phyloP scores from a whole-genome alignment of 2,888 invertebrate species.

The Patella depressa region DNA sequence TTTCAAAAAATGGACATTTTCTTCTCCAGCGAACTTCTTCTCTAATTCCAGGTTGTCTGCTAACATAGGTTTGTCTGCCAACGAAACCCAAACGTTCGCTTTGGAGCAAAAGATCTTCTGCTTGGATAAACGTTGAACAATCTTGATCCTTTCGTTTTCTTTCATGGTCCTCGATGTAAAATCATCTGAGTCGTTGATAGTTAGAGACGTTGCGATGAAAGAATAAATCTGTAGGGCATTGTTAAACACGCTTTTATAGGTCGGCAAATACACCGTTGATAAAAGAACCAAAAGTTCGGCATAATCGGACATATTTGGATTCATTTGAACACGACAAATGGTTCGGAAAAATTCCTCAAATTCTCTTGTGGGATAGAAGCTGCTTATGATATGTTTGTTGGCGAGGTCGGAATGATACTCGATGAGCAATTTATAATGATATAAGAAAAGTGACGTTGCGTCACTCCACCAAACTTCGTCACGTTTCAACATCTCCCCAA shows the following conservation, averaged over 20 bases:
- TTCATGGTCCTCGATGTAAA: slow-evolving; percentile 11
- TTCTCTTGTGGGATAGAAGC: slow-evolving; percentile 24
- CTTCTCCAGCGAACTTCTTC: slow-evolving; percentile 52
- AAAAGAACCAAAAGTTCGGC: slow-evolving; percentile 52
- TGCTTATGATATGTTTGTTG: slow-evolving; percentile 41
- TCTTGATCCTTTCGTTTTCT: slow-evolving; percentile 22
- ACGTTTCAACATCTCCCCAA: slow-evolving; percentile 52
- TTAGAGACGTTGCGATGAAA: slow-evolving; percentile 40
- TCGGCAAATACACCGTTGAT: slow-evolving; percentile 40
- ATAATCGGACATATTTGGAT: slow-evolving; percentile 54
- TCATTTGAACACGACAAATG: slow-evolving; percentile 42
- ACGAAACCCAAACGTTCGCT: slow-evolving; percentile 53
- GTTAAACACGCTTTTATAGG: slow-evolving; percentile 38
- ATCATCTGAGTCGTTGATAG: slow-evolving; percentile 7
- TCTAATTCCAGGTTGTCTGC: slow-evolving; percentile 59
- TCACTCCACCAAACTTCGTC: slow-evolving; percentile 66
- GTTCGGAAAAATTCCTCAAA: slow-evolving; percentile 26
- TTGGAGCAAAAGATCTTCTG: slow-evolving; percentile 59
- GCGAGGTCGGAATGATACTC: slow-evolving; percentile 52
- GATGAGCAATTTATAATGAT: slow-evolving; percentile 43
- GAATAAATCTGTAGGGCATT: slow-evolving; percentile 51
- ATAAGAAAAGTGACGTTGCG: slow-evolving; percentile 57
- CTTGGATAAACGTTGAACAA: slow-evolving; percentile 27
- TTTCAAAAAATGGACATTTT: slow-evolving; percentile 55
- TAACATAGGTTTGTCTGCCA: slow-evolving; percentile 62